Percentiles rank a stretch among this genome's conserved stretches.
Evolutionary conservation across 2,888 invertebrate species (phyloP).

Genomic region (Diarsia mendica): DNA sequence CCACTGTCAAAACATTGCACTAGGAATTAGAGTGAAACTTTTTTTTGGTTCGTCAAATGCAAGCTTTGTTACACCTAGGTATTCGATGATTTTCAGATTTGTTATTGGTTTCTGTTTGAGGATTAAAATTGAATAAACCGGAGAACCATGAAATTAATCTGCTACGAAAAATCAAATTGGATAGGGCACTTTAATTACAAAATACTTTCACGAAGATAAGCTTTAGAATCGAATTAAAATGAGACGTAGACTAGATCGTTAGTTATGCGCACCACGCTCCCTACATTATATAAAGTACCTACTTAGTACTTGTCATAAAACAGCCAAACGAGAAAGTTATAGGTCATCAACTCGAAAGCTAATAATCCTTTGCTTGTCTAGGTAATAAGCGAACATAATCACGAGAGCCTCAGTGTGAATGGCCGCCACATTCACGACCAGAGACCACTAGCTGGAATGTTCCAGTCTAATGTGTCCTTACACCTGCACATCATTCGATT

Average conservation of each 20-base stretch:
- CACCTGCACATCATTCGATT: neutral
- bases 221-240: neutral
- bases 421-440: too few relatives aligned
- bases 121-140: too few relatives aligned
- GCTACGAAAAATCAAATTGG: neutral
- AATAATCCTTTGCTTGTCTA: neutral
- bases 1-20: slow-evolving; percentile 76
- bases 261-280: neutral
- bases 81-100: neutral
- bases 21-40: slow-evolving; percentile 64
- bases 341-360: neutral
- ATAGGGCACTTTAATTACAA: neutral
- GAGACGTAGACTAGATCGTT: neutral
- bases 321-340: neutral
- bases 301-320: neutral
- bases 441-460: neutral
- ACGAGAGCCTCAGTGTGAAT: neutral
- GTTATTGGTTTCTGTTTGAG: neutral
- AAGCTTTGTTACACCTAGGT: slow-evolving; percentile 40
- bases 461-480: neutral
- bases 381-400: neutral
- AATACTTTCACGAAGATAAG: neutral
- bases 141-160: too few relatives aligned
- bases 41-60: slow-evolving; percentile 53
- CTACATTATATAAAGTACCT: neutral